phyloP scores from a whole-genome alignment of 1,140 invertebrate species.

The Ridgeia piscesae region DNA sequence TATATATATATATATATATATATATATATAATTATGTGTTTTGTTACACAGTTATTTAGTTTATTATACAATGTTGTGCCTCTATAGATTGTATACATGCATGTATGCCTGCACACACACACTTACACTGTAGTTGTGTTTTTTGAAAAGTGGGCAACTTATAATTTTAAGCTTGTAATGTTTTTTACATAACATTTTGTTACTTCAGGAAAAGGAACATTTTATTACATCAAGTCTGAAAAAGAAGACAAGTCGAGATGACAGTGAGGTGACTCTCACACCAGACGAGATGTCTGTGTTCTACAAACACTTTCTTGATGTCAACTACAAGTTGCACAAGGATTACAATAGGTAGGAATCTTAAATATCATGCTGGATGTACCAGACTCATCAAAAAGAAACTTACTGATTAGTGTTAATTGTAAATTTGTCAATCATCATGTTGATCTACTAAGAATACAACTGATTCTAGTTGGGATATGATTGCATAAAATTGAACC shows the following conservation, averaged over 20 bases:
- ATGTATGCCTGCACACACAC: too few species aligned
- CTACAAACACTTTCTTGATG: constrained; percentile 71
- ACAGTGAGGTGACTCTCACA: constrained; percentile 56
- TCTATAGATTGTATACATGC: too few species aligned
- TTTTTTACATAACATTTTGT: not conserved
- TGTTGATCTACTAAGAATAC: too few species aligned
- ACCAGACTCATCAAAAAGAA: not conserved
- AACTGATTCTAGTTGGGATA: too few species aligned
- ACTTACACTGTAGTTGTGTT: too few species aligned
- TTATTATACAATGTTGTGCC: too few species aligned
- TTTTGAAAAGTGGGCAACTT: not conserved
- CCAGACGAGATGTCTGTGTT: constrained; percentile 84
- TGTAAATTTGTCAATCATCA: too few species aligned
- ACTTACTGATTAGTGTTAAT: not conserved
- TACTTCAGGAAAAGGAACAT: constrained; percentile 43
- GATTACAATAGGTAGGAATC: constrained; percentile 45
- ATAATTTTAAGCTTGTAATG: not conserved
- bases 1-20: too few species aligned
- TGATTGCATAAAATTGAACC: too few species aligned
- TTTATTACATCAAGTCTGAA: constrained; percentile 39
- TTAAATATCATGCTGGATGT: not conserved
- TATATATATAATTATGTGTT: too few species aligned
- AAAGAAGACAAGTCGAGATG: constrained; percentile 38
- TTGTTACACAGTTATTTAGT: too few species aligned
- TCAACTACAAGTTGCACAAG: constrained; percentile 42